Percentiles rank a stretch among this genome's conserved stretches.
These are phyloP conservation scores for Malthinus flaveolus DNA, from an alignment of 2,888 invertebrate species.

Conservation along the genomic window DNA sequence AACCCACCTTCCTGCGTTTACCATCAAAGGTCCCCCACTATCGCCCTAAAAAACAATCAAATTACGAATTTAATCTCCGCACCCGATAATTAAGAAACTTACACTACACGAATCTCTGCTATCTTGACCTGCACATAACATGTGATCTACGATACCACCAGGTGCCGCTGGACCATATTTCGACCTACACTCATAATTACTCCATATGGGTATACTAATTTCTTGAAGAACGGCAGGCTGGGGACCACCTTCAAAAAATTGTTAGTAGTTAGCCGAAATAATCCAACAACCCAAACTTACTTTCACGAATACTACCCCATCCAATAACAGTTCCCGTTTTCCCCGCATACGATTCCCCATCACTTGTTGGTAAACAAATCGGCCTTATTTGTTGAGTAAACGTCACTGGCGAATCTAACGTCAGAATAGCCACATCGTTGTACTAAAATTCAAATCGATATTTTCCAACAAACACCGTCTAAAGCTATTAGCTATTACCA, in stretches of 20 bases:
- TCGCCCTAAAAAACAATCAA: conserved; percentile 70
- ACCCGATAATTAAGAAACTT: conserved; percentile 55
- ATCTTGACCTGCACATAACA: conserved; percentile 85
- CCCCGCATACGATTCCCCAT: conserved; percentile 64
- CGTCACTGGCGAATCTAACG: conserved; percentile 74
- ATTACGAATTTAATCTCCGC: conserved; percentile 6
- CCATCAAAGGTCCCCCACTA: conserved; percentile 86
- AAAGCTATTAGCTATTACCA: conserved; percentile 63
- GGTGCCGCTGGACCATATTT: conserved; percentile 87
- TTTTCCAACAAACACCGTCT: neutral
- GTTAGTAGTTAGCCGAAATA: no score
- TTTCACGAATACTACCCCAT: conserved; percentile 84
- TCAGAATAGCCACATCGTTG: conserved; percentile 82
- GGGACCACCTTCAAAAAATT: conserved; percentile 67
- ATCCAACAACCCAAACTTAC: conserved; percentile 54
- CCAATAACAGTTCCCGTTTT: conserved; percentile 80
- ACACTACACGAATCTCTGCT: conserved; percentile 89
- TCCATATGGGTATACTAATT: conserved; percentile 83
- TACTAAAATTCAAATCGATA: conserved; percentile 59
- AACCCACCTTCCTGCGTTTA: conserved; percentile 75
- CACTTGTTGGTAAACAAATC: conserved; percentile 69
- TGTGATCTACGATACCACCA: conserved; percentile 85
- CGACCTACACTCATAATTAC: conserved; percentile 72
- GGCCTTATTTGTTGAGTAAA: conserved; percentile 75
- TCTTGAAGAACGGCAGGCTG: conserved; percentile 82